A percentile compares a stretch with the other conserved stretches of the same genome.
Evolutionary conservation across 2,113 vertebrate genomes (phyloP).

Genomic region (Phalacrocorax brasilianus): DNA sequence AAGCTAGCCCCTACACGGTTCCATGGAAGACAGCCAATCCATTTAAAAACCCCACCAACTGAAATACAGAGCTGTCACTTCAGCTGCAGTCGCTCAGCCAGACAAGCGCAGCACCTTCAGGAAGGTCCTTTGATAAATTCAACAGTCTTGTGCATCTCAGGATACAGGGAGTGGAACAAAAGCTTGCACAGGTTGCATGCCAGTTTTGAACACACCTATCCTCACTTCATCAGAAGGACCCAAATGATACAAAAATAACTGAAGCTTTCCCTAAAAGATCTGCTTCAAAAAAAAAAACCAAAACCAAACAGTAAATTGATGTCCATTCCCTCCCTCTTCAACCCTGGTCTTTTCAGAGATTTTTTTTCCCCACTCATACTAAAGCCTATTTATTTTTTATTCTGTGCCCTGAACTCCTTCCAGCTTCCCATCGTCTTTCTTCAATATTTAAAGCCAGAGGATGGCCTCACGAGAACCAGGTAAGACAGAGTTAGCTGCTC

Average conservation of each 20-base stretch:
- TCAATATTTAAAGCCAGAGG: neutral
- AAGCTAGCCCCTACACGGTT: neutral
- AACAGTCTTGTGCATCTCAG: accelerated
- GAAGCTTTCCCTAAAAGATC: neutral
- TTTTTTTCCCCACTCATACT: neutral
- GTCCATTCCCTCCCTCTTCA: neutral
- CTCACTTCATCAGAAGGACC: neutral
- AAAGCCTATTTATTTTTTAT: neutral
- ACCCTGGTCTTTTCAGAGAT: neutral
- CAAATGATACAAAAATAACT: neutral
- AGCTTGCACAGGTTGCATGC: neutral
- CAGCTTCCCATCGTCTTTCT: neutral
- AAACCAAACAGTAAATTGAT: no score
- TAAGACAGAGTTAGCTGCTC: neutral
- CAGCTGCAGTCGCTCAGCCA: neutral
- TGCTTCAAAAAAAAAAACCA: neutral
- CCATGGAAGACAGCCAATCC: neutral
- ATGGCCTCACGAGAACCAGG: neutral
- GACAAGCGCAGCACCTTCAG: neutral
- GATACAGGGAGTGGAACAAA: neutral
- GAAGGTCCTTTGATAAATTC: neutral
- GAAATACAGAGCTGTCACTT: neutral
- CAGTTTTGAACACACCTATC: neutral
- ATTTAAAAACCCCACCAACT: neutral
- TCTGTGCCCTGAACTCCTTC: neutral